Evolutionary conservation across 2,113 vertebrate genomes (phyloP).

Genomic region (Indri indri): DNA sequence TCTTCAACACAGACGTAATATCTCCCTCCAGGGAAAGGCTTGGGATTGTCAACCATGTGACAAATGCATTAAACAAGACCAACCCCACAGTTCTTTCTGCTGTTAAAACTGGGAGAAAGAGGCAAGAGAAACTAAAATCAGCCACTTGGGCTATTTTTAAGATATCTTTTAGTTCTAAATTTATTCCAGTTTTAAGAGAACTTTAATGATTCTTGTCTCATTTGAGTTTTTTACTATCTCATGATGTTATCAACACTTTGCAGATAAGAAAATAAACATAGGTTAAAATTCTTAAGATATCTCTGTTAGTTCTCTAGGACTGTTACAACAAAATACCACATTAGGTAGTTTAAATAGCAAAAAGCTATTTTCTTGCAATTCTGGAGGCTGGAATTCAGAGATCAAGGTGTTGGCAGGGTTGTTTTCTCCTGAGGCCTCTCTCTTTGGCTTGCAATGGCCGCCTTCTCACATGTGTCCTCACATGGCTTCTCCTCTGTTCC

Average conservation of each 20-base stretch:
- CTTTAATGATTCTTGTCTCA: not conserved
- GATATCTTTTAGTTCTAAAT: not conserved
- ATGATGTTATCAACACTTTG: not conserved
- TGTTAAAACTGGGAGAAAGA: not conserved
- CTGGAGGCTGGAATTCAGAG: not conserved
- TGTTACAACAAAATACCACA: not conserved
- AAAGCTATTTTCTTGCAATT: not conserved
- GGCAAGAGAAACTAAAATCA: not conserved
- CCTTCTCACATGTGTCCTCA: not conserved
- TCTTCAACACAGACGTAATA: not conserved
- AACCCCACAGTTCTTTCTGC: not conserved
- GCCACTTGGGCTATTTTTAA: not conserved
- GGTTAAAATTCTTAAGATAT: not conserved
- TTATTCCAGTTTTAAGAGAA: not conserved
- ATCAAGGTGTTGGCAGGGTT: not conserved
- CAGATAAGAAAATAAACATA: not conserved
- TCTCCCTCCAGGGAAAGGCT: not conserved
- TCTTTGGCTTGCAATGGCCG: not conserved
- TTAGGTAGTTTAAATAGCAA: not conserved
- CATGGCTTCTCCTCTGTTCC: not conserved
- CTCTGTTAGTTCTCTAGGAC: not conserved
- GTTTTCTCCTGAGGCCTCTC: not conserved
- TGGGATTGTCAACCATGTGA: not conserved
- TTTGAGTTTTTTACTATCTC: not conserved
- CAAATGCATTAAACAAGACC: not conserved